These are phyloP conservation scores for Eleutherodactylus coqui DNA, from an alignment of 2,797 vertebrate species.

Conservation along the genomic window DNA sequence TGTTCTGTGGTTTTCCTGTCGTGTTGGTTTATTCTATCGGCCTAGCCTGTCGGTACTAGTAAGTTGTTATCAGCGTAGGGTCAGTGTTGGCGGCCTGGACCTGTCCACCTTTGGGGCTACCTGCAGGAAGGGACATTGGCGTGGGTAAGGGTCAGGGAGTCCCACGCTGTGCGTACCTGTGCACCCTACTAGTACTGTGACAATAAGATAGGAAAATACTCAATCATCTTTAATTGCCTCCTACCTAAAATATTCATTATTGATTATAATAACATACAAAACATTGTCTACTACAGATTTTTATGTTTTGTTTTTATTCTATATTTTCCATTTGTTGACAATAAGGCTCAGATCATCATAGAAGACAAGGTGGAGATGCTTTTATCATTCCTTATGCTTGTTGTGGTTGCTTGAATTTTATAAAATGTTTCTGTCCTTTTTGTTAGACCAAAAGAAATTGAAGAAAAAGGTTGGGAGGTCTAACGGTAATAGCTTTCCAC, in stretches of 20 bases:
- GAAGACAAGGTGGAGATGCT: neutral
- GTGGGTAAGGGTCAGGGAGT: too few relatives aligned
- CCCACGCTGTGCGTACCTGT: too few relatives aligned
- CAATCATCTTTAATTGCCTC: constrained; percentile 65
- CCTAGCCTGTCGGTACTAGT: too few relatives aligned
- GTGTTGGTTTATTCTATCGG: too few relatives aligned
- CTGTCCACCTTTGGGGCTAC: too few relatives aligned
- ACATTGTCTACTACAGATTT: neutral
- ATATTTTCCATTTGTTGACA: neutral
- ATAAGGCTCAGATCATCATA: neutral
- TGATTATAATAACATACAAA: neutral
- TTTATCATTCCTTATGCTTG: neutral
- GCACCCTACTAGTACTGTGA: too few relatives aligned
- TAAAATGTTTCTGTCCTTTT: neutral
- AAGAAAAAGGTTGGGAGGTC: constrained; percentile 14
- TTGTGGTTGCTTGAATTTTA: constrained; percentile 1
- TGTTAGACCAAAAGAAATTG: constrained; percentile 5
- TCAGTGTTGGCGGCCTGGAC: too few relatives aligned
- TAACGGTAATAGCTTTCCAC: constrained; percentile 25
- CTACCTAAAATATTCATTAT: too few relatives aligned
- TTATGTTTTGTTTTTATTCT: neutral
- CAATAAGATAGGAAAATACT: too few relatives aligned
- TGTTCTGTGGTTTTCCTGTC: too few relatives aligned
- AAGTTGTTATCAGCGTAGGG: too few relatives aligned
- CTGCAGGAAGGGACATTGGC: too few relatives aligned